These are phyloP conservation scores for Clarias pachynema DNA, from an alignment of 2,797 vertebrate species.

Conservation along the genomic window DNA sequence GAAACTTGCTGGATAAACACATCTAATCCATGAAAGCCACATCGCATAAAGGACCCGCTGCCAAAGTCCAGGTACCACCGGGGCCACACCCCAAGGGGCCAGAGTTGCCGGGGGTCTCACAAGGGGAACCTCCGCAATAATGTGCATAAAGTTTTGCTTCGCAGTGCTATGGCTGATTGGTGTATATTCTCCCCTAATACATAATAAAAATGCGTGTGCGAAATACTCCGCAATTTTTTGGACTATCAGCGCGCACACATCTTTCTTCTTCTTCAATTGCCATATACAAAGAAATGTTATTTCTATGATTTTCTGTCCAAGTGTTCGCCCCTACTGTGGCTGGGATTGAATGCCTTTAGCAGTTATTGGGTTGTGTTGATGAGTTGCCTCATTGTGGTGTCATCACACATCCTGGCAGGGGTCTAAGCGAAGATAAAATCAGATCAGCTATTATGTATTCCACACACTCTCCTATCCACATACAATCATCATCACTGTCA, in stretches of 20 bases:
- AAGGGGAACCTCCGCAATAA: no score
- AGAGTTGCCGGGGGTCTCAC: no score
- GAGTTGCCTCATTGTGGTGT: constrained; percentile 29
- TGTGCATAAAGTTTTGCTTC: no score
- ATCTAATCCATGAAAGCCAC: no score
- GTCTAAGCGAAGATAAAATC: constrained; percentile 24
- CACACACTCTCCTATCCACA: neutral
- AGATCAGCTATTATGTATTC: neutral
- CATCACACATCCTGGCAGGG: constrained; percentile 33
- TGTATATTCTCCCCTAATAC: no score
- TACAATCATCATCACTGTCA: neutral
- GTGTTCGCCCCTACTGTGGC: constrained; percentile 10
- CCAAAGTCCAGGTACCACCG: no score
- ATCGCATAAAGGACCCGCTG: no score
- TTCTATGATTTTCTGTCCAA: neutral
- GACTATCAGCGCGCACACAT: neutral
- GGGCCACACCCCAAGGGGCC: no score
- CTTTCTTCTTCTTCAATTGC: neutral
- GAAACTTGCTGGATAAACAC: no score
- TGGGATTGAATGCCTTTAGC: constrained; percentile 25
- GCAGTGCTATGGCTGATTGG: no score
- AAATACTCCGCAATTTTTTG: neutral
- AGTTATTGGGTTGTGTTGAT: constrained; percentile 28
- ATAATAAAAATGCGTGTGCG: neutral
- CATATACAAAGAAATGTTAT: neutral